A percentile compares a stretch with the other conserved stretches of the same genome.
Conservation (phyloP, 30 jellyfish, hydroid and myxozoan species). For the Catostylus mosaicus region DNA sequence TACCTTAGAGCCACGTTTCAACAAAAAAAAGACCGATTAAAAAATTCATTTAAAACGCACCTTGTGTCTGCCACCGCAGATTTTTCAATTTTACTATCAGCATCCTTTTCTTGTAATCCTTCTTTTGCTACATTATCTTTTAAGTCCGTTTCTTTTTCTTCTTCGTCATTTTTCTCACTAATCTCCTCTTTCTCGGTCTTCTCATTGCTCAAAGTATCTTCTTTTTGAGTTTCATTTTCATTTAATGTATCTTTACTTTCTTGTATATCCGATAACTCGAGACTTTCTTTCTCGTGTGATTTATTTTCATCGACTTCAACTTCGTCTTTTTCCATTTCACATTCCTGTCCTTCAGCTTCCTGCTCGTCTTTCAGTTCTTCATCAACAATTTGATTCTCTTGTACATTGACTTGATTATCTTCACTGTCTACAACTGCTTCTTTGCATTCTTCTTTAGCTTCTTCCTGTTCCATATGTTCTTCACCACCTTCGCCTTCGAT, state of each 20-base stretch:
- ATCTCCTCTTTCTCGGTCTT: not conserved
- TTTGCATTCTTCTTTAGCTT: conserved; percentile 28
- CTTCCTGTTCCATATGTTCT: conserved; percentile 38
- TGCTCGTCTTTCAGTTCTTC: conserved; percentile 30
- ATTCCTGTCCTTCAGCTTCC: conserved; percentile 16
- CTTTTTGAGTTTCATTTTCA: not conserved
- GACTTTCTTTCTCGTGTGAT: not conserved
- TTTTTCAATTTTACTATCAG: conserved; percentile 13
- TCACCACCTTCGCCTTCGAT: conserved; percentile 29
- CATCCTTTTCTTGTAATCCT: not conserved
- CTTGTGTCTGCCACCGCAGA: conserved; percentile 35
- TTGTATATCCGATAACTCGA: not conserved
- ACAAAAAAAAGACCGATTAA: conserved; percentile 1
- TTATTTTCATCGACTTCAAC: not conserved
- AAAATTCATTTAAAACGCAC: conserved; percentile 29
- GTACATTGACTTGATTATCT: not conserved
- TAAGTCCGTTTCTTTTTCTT: not conserved
- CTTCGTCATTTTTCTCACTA: conserved; percentile 1
- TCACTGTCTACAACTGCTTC: conserved; percentile 1
- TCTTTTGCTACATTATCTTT: conserved; percentile 13
- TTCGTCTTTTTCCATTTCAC: not conserved
- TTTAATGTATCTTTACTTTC: not conserved
- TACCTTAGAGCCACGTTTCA: not conserved
- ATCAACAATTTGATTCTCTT: not conserved
- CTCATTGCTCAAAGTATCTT: not conserved